Evolutionary conservation across 2,888 invertebrate species (phyloP).

Genomic region (Archaeoteleia sp.): DNA sequence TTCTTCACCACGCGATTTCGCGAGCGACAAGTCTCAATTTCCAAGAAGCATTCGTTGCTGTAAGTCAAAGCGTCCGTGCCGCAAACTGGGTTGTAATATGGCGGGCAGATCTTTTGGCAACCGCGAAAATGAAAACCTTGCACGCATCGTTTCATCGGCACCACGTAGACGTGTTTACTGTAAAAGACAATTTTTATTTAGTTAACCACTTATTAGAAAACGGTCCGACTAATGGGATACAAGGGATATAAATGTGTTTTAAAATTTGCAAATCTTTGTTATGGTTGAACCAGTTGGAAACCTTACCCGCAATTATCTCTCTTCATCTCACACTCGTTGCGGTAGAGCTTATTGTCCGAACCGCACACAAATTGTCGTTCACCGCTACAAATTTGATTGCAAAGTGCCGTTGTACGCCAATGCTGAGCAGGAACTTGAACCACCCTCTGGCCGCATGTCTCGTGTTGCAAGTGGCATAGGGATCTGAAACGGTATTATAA

Average conservation of each 20-base stretch:
- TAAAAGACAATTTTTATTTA: conserved; percentile 44
- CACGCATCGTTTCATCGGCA: conserved; percentile 91
- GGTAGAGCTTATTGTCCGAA: conserved; percentile 92
- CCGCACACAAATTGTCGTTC: conserved; percentile 90
- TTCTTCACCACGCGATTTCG: conserved; percentile 85
- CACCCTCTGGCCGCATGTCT: conserved; percentile 91
- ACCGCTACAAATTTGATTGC: conserved; percentile 84
- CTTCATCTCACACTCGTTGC: conserved; percentile 93
- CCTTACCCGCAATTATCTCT: conserved; percentile 90
- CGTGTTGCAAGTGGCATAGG: conserved; percentile 86
- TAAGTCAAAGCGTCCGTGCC: conserved; percentile 95
- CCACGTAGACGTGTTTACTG: conserved; percentile 92
- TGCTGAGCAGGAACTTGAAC: conserved; percentile 88
- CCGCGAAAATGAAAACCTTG: conserved; percentile 90
- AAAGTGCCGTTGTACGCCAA: conserved; percentile 89
- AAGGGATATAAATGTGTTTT: too few species aligned
- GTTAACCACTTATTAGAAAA: too few species aligned
- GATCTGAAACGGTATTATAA: conserved; percentile 77
- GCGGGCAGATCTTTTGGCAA: conserved; percentile 90
- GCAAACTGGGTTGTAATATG: conserved; percentile 92
- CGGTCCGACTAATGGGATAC: too few species aligned
- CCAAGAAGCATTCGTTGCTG: conserved; percentile 93
- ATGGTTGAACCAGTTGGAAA: too few species aligned
- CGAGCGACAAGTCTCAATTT: conserved; percentile 92
- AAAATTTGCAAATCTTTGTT: too few species aligned